Base-by-base conservation (phyloP, 23 tunicate species). In the Pegea sp. region DNA sequence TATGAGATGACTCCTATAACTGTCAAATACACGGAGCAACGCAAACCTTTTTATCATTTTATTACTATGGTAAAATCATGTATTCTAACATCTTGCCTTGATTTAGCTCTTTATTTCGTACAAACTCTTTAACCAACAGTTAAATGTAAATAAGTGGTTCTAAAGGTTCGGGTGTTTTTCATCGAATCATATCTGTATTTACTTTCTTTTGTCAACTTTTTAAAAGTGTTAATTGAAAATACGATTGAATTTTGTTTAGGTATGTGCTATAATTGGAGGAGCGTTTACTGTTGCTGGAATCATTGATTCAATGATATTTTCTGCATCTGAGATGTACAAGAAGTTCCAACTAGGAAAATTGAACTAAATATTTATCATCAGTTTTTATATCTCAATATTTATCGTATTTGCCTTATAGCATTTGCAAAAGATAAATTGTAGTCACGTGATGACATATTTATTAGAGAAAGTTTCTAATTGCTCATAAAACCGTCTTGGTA, bases 281-380 rank as follows among this genome's bases (percentile, higher is more conserved):
- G 75, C 99, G 3, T 91, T 91, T 58, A 91, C 99, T 26, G 99
- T 91, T 26, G 99, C 99, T 33, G 99, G 99, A 29, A 91, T 91
- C 25, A 64, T 91, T 4, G 99, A 91, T 44, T 78, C 99, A 3
- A 81, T 91, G 78, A 46, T 91, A 1, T 91, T 91, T 55, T 72
- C 93, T 20, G 99, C 99, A 3, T 69, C 90, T 21, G 81, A 91
- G 33, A 91, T 91, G 93, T 81, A 78, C 86, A 91, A 91, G 67
- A 91, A 91, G 44, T 74, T 74, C 48, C 27, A 77, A 1, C 58
- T 78, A 1, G 99, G 99, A 54, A 91, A 91, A 64, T 65, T 91
- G 13, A 38, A 38, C 46, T 38, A 38, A 38, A 38, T 38, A n/a
- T n/a, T n/a, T n/a, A n/a, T n/a, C n/a, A n/a, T n/a, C n/a, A n/a